A percentile compares a stretch with the other conserved stretches of the same genome.
Evolutionary conservation across 2,797 vertebrate genomes (phyloP).

Genomic region (Peromyscus melanophrys): DNA sequence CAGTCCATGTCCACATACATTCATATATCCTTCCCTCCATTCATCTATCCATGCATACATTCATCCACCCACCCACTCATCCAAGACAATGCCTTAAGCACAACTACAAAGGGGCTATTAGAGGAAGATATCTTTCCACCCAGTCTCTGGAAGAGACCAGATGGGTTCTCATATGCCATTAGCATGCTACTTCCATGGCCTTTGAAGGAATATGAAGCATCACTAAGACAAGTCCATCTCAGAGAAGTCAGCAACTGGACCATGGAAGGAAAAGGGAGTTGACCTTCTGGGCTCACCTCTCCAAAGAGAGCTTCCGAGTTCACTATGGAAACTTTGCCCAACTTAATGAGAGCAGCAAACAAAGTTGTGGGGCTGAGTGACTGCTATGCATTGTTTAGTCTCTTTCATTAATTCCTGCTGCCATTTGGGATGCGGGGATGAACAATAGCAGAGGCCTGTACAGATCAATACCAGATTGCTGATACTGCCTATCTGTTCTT

Average conservation of each 20-base stretch:
- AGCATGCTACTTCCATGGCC: neutral
- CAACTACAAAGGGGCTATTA: constrained; percentile 64
- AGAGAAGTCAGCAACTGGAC: neutral
- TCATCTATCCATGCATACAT: neutral
- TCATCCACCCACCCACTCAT: neutral
- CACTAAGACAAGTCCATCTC: neutral
- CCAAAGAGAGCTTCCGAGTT: constrained; percentile 72
- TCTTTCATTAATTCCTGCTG: constrained; percentile 98
- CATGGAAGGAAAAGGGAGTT: neutral
- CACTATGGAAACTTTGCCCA: constrained; percentile 79
- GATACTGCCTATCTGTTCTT: constrained; percentile 98
- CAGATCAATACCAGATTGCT: constrained; percentile 99
- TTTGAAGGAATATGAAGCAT: neutral
- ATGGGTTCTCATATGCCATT: constrained; percentile 42
- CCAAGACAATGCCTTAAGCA: constrained; percentile 43
- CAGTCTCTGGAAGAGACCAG: constrained; percentile 15
- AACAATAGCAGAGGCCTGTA: constrained; percentile 96
- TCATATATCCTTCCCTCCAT: neutral
- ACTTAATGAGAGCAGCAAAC: constrained; percentile 68
- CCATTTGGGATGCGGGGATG: constrained; percentile 95
- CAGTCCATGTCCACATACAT: neutral
- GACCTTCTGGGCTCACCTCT: neutral
- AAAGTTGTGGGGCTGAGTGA: constrained; percentile 89
- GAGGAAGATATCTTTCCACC: constrained; percentile 73
- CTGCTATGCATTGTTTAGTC: constrained; percentile 97